These are phyloP conservation scores for Tachina lurida DNA, from an alignment of 2,888 invertebrate genomes.

Conservation along the genomic window DNA sequence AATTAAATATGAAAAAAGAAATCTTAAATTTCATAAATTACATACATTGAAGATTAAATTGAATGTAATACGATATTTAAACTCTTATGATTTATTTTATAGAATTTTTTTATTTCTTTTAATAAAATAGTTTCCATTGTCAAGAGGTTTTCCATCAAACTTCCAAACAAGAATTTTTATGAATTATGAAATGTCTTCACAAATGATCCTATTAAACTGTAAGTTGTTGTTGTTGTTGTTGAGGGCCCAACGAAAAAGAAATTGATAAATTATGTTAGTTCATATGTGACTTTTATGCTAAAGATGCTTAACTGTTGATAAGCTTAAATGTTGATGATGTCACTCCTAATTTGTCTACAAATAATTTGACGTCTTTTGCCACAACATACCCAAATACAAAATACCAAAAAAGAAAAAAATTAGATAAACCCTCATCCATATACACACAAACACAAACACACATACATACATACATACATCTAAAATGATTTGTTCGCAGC, in stretches of 20 bases:
- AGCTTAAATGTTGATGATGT: conserved; percentile 76
- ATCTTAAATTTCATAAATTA: conserved; percentile 68
- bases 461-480: too few relatives aligned
- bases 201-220: conserved; percentile 49
- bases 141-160: conserved; percentile 55
- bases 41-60: conserved; percentile 63
- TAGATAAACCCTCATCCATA: conserved; percentile 40
- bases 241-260: not conserved
- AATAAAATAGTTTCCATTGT: conserved; percentile 47
- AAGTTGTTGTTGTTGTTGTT: not conserved
- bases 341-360: conserved; percentile 75
- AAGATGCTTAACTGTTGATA: conserved; percentile 61
- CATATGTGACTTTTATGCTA: conserved; percentile 36
- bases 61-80: conserved; percentile 69
- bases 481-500: not conserved
- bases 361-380: conserved; percentile 63
- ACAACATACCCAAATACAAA: conserved; percentile 12
- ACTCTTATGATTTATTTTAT: conserved; percentile 44
- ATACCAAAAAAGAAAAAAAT: conserved; percentile 3
- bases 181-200: conserved; percentile 55
- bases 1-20: conserved; percentile 2
- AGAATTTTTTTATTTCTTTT: not conserved
- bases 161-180: conserved; percentile 39
- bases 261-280: conserved; percentile 1
- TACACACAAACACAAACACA: too few relatives aligned